Conservation (phyloP, 2,113 vertebrate species). For the Phyllostomus discolor region DNA sequence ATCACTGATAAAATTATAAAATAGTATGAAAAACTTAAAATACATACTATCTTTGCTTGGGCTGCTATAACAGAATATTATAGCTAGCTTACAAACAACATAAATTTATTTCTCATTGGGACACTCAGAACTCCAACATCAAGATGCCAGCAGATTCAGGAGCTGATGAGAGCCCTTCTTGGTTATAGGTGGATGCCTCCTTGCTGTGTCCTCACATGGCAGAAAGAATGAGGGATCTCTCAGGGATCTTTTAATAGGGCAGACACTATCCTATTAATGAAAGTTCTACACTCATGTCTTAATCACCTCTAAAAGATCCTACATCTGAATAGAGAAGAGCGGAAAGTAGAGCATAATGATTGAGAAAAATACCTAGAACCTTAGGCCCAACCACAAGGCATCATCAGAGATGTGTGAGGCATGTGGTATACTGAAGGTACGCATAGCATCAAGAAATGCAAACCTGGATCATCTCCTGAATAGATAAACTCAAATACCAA, state of each 20-base stretch:
- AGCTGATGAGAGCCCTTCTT: background rate
- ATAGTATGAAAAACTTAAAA: background rate
- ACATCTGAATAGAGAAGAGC: background rate
- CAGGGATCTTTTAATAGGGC: background rate
- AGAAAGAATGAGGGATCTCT: background rate
- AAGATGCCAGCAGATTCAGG: background rate
- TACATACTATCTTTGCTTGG: background rate
- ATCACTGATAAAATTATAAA: background rate
- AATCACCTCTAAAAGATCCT: background rate
- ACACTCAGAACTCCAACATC: background rate
- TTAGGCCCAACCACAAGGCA: background rate
- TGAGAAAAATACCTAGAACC: background rate
- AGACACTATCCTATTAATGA: background rate
- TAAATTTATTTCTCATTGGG: background rate
- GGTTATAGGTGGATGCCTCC: background rate
- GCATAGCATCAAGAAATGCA: background rate
- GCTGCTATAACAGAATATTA: background rate
- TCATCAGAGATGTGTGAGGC: background rate
- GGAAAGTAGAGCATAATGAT: background rate
- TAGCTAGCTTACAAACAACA: background rate
- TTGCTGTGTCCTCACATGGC: background rate
- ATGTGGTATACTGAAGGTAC: background rate
- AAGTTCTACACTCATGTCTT: background rate
- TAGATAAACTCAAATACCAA: background rate
- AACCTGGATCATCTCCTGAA: background rate